Evolutionary conservation across 1,140 invertebrate genomes (phyloP).

Genomic region (Helicoverpa armigera): DNA sequence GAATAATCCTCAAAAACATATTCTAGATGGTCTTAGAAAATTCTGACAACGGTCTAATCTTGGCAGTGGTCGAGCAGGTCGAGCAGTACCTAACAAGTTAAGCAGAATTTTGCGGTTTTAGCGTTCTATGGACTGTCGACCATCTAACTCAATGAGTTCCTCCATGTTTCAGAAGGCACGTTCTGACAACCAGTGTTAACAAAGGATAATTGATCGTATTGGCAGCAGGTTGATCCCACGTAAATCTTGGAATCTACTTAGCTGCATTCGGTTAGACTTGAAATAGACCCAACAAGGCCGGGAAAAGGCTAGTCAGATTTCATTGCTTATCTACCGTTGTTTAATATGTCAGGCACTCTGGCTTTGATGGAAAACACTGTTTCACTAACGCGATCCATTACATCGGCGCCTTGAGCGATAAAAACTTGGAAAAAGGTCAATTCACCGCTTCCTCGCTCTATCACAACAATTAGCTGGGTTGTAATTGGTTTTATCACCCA

Average conservation of each 20-base stretch:
- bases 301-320: no score
- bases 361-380: constrained; percentile 21
- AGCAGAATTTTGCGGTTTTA: no score
- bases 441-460: constrained; percentile 56
- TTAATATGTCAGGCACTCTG: not conserved
- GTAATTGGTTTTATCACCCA: constrained; percentile 54
- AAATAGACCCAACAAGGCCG: not conserved
- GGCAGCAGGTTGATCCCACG: no score
- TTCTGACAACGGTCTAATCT: not conserved
- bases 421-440: constrained; percentile 56
- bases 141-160: not conserved
- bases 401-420: constrained; percentile 47
- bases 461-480: constrained; percentile 55
- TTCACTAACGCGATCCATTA: constrained; percentile 40
- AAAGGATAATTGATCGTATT: no score
- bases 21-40: constrained; percentile 7
- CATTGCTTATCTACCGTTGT: not conserved
- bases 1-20: no score
- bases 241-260: no score
- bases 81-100: no score
- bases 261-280: not conserved
- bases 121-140: not conserved
- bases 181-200: no score
- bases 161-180: no score
- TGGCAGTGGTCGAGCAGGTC: no score